Base-by-base conservation (phyloP, 2,888 invertebrate genomes). In the Sialis fuliginosa region DNA sequence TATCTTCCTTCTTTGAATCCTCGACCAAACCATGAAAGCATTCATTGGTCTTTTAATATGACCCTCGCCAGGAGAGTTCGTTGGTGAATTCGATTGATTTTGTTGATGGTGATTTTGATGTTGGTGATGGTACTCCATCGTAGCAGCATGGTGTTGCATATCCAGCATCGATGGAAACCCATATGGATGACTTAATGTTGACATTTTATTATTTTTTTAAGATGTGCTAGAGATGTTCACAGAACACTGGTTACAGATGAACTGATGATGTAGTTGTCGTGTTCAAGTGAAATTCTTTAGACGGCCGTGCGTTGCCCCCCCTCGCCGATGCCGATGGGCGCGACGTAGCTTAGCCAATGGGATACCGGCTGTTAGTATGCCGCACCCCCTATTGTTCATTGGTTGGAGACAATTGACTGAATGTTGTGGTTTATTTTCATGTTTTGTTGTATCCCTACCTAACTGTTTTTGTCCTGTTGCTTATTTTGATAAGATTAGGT, bases 1-100 rank as follows among this genome's bases (percentile, higher is more conserved):
- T 59, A 95, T 93, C 66, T 91, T 89, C 47, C 90, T 75, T 10
- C 93, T 71, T 64, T 93, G 91, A 39, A 90, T 81, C 39, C 92
- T 70, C 5, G 92, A 91, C 93, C 93, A 93, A 33, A 89, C 93
- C 92, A 95, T 95, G 68, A 95, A 95, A 0, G 95, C 93, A 68
- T 95, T 95, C 95, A 96, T 95, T 2, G 95, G 95, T 13, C 95
- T 72, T 65, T 95, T 96, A 60, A 96, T 91, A 66, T 92, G 90
- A 7, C 78, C 80, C 56, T 84, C 83, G 37, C 67, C 67, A 44
- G 70, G 69, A 5, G 70, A 70, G 69, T 67, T 55, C 69, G 58
- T 52, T 68, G 69, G 10, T 8, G 42, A 37, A 37, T 10, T 7
- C 6, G n/a, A 30, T 10, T 9, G 22, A n/a, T 13, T 30, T n/a